These are phyloP conservation scores for Druon quercuslanigerum DNA, from an alignment of 1,140 invertebrate genomes.

Conservation along the genomic window DNA sequence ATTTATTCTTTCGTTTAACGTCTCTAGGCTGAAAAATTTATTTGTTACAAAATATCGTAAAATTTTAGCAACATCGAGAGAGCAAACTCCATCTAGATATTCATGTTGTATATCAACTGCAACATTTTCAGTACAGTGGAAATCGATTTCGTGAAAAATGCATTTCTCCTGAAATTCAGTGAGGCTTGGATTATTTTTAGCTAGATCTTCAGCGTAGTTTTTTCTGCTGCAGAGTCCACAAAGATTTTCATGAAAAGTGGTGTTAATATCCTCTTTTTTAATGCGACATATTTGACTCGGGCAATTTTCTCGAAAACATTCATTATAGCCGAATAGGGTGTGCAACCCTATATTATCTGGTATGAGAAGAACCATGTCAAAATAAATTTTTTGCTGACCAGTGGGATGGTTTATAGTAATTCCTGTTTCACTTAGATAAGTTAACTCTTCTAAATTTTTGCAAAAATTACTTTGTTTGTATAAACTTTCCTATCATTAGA, in stretches of 20 bases:
- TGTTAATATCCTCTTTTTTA: neutral
- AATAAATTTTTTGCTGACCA: neutral
- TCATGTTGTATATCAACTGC: no score
- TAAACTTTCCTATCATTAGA: neutral
- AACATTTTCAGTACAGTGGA: no score
- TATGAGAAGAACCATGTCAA: neutral
- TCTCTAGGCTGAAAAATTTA: no score
- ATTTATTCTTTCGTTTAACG: no score
- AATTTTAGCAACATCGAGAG: no score
- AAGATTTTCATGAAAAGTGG: neutral
- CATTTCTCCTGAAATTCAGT: no score
- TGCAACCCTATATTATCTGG: neutral
- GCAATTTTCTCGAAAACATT: slow-evolving; percentile 5
- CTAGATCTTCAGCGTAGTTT: neutral
- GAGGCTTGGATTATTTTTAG: no score
- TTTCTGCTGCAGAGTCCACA: neutral
- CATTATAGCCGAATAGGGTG: neutral
- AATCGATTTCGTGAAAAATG: no score
- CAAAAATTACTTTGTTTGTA: neutral
- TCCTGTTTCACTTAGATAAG: neutral
- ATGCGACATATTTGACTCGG: neutral
- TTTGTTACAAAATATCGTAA: neutral
- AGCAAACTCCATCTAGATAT: no score
- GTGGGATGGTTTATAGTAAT: neutral
- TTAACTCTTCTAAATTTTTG: neutral